phyloP scores from a whole-genome alignment of 2,797 vertebrate genomes.

The Spinus olivaceus region DNA sequence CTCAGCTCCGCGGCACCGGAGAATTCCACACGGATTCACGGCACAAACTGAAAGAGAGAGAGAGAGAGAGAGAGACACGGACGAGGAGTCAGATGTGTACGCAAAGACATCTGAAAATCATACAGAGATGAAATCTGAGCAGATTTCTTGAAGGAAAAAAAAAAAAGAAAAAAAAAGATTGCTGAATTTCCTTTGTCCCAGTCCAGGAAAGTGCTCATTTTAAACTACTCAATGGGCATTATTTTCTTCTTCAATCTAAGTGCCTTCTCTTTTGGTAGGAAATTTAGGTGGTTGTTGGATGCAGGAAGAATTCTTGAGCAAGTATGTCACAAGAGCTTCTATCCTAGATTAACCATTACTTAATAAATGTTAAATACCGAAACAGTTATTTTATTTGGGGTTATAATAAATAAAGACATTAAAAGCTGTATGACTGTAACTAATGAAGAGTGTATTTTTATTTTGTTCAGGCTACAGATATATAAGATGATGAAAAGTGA shows the following conservation, averaged over 20 bases:
- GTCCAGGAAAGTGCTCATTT: background rate
- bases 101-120: constrained; percentile 1
- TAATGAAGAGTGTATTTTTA: background rate
- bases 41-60: background rate
- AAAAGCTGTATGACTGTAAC: background rate
- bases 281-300: background rate
- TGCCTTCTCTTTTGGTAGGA: background rate
- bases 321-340: background rate
- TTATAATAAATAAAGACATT: background rate
- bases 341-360: background rate
- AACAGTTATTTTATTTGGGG: background rate
- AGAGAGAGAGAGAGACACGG: background rate
- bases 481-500: background rate
- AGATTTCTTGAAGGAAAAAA: background rate
- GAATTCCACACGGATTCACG: background rate
- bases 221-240: background rate
- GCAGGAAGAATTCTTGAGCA: background rate
- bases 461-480: background rate
- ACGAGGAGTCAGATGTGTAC: background rate
- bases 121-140: background rate
- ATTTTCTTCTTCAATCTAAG: background rate
- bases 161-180: background rate
- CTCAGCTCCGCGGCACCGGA: background rate
- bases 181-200: background rate
- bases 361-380: background rate